phyloP scores from a whole-genome alignment of 2,797 vertebrate genomes.

The Crenichthys baileyi region DNA sequence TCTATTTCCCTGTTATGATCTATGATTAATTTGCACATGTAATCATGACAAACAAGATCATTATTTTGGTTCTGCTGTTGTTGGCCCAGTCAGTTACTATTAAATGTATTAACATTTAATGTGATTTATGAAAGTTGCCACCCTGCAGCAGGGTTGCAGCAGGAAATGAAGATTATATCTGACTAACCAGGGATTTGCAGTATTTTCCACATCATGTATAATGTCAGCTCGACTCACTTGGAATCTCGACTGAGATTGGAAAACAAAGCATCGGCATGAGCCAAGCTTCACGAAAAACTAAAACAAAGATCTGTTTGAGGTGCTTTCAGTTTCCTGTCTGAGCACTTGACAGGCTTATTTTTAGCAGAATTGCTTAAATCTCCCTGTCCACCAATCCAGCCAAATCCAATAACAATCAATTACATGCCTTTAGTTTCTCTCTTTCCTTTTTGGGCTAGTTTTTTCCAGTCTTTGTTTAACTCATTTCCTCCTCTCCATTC shows the following conservation, averaged over 20 bases:
- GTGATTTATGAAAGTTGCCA: not conserved
- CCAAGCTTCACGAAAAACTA: conserved; percentile 23
- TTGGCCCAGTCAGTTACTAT: not conserved
- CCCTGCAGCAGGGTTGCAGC: not conserved
- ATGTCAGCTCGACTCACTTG: not conserved
- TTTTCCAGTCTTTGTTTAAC: conserved; percentile 29
- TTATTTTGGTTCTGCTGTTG: not conserved
- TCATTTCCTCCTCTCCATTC: conserved; percentile 23
- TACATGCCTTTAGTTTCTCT: conserved; percentile 29
- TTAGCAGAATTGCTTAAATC: conserved; percentile 44
- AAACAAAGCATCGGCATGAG: not conserved
- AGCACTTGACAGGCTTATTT: conserved; percentile 55
- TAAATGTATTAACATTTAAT: not conserved
- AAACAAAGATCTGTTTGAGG: conserved; percentile 46
- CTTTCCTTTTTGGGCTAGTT: conserved; percentile 16
- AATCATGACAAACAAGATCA: not conserved
- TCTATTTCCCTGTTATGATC: not conserved
- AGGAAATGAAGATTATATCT: not conserved
- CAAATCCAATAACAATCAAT: conserved; percentile 46
- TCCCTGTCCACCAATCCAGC: conserved; percentile 41
- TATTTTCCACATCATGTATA: not conserved
- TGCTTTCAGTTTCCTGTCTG: conserved; percentile 36
- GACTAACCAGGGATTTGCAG: not conserved
- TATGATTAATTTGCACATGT: not conserved
- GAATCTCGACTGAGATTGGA: not conserved